Evolutionary conservation across 2,113 vertebrate genomes (phyloP).

Genomic region (Echinops telfairi): DNA sequence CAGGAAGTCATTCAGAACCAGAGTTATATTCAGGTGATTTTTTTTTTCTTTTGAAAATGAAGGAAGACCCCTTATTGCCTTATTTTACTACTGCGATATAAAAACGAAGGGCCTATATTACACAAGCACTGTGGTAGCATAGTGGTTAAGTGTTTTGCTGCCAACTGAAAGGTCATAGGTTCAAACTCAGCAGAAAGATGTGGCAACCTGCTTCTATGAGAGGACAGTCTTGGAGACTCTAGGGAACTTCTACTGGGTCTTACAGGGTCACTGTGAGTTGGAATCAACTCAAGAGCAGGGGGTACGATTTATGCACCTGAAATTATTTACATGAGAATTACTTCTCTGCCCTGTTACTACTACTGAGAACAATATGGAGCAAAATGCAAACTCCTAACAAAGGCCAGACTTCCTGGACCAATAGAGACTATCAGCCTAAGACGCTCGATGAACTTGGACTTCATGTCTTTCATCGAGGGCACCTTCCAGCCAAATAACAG

Average conservation of each 20-base stretch:
- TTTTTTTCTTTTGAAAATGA: constrained; percentile 76
- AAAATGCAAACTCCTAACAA: neutral
- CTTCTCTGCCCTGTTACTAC: neutral
- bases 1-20: neutral
- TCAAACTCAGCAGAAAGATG: neutral
- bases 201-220: neutral
- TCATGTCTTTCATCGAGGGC: neutral
- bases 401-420: neutral
- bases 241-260: too few relatives aligned
- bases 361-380: neutral
- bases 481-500: neutral
- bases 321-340: constrained; percentile 44
- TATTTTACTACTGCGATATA: constrained; percentile 70
- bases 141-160: neutral
- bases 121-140: neutral
- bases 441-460: neutral
- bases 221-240: neutral
- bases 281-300: too few relatives aligned
- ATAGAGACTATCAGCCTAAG: neutral
- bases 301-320: constrained; percentile 65
- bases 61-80: constrained; percentile 76
- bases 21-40: constrained; percentile 34
- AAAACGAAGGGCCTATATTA: constrained; percentile 61
- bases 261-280: too few relatives aligned
- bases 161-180: neutral